Evolutionary conservation across 2,113 vertebrate species (phyloP).

Genomic region (Lepus europaeus): DNA sequence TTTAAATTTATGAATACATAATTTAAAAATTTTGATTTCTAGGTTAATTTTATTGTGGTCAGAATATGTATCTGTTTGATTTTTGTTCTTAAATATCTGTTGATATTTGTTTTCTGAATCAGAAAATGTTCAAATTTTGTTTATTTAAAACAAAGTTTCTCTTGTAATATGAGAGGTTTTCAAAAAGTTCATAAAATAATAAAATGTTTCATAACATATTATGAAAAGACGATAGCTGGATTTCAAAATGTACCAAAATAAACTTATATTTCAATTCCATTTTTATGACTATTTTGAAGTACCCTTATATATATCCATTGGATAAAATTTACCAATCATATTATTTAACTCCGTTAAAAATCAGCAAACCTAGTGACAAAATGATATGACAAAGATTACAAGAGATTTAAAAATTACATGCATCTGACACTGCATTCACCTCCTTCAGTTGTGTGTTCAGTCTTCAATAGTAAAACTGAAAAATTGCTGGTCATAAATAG

Average conservation of each 20-base stretch:
- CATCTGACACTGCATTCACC: neutral
- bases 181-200: no score
- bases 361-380: neutral
- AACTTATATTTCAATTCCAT: no score
- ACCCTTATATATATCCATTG: neutral
- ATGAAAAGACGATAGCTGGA: no score
- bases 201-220: no score
- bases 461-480: neutral
- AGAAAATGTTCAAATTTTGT: constrained; percentile 36
- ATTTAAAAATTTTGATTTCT: neutral
- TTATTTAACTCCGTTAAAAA: constrained; percentile 1
- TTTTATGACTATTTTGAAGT: no score
- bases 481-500: neutral
- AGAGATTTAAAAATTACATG: neutral
- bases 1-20: neutral
- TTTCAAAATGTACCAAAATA: no score
- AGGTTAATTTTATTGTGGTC: neutral
- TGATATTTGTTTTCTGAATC: neutral
- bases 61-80: neutral
- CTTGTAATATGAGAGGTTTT: no score
- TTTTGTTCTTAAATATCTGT: neutral
- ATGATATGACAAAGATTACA: neutral
- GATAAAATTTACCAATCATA: neutral
- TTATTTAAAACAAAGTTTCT: neutral
- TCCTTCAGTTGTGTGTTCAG: neutral